Base-by-base conservation (phyloP, 2,797 vertebrate species). In the Agapornis canus region DNA sequence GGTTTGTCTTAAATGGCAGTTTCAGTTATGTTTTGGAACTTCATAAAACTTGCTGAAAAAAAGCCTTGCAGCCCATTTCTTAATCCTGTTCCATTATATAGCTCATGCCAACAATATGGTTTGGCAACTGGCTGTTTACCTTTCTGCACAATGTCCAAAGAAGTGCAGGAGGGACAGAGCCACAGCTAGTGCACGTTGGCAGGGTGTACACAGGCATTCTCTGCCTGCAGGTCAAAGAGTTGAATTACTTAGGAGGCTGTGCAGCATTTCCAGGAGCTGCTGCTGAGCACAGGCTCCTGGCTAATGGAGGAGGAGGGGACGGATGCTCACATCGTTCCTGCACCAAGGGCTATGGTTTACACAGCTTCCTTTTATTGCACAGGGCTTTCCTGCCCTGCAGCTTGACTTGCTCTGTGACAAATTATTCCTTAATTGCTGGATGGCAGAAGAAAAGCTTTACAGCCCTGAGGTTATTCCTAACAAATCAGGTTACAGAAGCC, bases 401-500 rank as follows among this genome's bases (percentile, higher is more conserved):
- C 89, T 72, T 64, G 64, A 90, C 94, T 95, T 84, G 78, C 92
- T 95, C 95, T 4, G 2, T 97, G 95, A 97, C 95, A 96, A 96
- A 96, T 97, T 90, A 89, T 96, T 96, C 73, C 94, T 94, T 95
- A 95, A 95, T 95, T 95, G 89, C 90, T 96, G 91, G 78, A 94
- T 94, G 81, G 91, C 90, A 95, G 83, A 94, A 95, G 91, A 96
- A 97, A 96, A 96, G 94, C 92, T 94, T 90, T 85, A 69, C 52
- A 92, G 92, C 92, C 95, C 91, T 82, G 84, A 92, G 95, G 96
- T 95, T 94, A 92, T 93, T 94, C 90, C 78, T 95, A 96, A 94
- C 92, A 96, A 96, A 96, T 95, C 91, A 92, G 85, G 94, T 94
- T 96, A 92, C 80, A 89, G 96, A 94, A 95, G 83, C 90, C 90